These are phyloP conservation scores for Tragulus kanchil DNA, from an alignment of 2,113 vertebrate genomes.

Conservation along the genomic window DNA sequence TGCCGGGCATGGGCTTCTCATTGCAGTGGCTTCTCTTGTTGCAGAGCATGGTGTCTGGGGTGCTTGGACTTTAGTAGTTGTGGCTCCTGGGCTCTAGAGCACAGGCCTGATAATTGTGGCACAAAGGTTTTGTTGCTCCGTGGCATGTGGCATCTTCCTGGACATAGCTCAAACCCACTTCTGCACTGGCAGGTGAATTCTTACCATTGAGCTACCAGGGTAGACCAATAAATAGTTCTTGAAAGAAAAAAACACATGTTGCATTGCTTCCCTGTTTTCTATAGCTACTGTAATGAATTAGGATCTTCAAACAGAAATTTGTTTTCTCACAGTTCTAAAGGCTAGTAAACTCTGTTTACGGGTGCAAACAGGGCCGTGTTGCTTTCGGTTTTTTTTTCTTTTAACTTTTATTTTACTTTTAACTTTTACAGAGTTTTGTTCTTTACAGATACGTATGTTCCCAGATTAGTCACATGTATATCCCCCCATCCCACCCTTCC, in stretches of 20 bases:
- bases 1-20: rapidly evolving
- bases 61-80: not conserved
- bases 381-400: too few relatives aligned
- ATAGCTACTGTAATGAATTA: not conserved
- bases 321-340: not conserved
- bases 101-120: not conserved
- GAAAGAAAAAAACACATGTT: not conserved
- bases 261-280: not conserved
- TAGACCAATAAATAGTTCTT: not conserved
- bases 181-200: not conserved
- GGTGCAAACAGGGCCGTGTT: not conserved
- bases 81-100: not conserved
- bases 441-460: too few relatives aligned
- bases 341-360: not conserved
- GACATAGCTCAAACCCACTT: not conserved
- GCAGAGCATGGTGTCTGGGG: not conserved
- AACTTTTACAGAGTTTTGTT: too few relatives aligned
- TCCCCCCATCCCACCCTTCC: too few relatives aligned
- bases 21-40: not conserved
- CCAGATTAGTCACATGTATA: too few relatives aligned
- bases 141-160: not conserved
- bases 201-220: not conserved
- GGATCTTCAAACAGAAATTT: not conserved
- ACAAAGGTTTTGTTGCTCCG: not conserved
- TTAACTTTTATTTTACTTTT: too few relatives aligned